Evolutionary conservation across 2,888 invertebrate genomes (phyloP).

Genomic region (Corbicula japonica): DNA sequence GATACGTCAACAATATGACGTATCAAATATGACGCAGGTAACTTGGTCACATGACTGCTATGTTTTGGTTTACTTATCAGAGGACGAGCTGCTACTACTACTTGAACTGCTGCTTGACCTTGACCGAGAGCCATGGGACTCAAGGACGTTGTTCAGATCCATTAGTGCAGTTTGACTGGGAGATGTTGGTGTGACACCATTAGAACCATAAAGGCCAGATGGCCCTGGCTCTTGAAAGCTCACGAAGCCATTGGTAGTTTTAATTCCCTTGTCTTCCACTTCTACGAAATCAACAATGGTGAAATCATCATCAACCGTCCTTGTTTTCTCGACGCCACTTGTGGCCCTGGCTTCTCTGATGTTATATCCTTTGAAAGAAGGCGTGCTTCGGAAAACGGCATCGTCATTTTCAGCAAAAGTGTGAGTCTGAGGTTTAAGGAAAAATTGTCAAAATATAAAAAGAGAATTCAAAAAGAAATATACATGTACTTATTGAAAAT

Average conservation of each 20-base stretch:
- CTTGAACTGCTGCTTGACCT: slow-evolving; percentile 2
- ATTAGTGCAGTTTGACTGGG: slow-evolving; percentile 21
- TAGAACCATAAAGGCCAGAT: not conserved
- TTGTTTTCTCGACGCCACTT: slow-evolving; percentile 12
- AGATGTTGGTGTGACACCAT: slow-evolving; percentile 1
- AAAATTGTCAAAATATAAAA: no score
- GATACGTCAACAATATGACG: no score
- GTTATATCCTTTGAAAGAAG: slow-evolving; percentile 1
- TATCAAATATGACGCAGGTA: no score
- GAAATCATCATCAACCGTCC: slow-evolving; percentile 20
- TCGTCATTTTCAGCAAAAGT: slow-evolving; percentile 8
- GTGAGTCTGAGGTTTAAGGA: no score
- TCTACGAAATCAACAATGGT: slow-evolving; percentile 42
- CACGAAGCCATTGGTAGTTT: slow-evolving; percentile 9
- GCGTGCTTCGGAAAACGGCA: not conserved
- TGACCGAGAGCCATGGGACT: not conserved
- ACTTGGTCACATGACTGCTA: no score
- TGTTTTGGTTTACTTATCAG: no score
- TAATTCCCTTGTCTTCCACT: not conserved
- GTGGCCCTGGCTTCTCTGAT: slow-evolving; percentile 11
- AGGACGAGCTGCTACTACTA: slow-evolving; percentile 32
- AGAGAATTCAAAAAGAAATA: no score
- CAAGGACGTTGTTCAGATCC: slow-evolving; percentile 25
- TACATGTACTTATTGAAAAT: no score
- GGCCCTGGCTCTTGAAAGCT: slow-evolving; percentile 11